phyloP scores from a whole-genome alignment of 2,113 vertebrate species.

The Columbina picui region DNA sequence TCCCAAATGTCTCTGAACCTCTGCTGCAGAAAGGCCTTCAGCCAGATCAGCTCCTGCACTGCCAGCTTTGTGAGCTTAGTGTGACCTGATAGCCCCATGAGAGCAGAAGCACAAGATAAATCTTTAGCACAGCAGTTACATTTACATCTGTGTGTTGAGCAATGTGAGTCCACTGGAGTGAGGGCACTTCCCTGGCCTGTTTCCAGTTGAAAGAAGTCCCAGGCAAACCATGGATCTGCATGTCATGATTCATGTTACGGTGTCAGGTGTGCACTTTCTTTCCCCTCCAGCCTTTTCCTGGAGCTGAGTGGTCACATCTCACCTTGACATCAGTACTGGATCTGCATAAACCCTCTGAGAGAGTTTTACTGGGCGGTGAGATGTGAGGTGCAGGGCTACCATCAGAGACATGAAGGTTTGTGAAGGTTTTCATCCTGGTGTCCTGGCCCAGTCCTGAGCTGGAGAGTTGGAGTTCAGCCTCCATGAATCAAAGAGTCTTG shows the following conservation, averaged over 20 bases:
- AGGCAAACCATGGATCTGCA: background rate
- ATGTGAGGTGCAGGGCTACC: background rate
- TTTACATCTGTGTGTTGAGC: background rate
- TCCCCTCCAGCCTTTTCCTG: background rate
- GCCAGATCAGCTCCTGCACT: background rate
- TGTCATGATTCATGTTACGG: background rate
- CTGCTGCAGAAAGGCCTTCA: background rate
- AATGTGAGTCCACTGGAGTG: background rate
- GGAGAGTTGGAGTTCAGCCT: constrained; percentile 5
- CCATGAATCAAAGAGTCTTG: background rate
- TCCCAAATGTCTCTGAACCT: background rate
- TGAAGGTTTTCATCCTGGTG: background rate
- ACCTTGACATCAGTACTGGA: background rate
- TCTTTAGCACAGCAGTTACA: background rate
- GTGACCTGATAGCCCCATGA: background rate
- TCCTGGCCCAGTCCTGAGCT: background rate
- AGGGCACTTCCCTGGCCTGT: background rate
- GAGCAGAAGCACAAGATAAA: background rate
- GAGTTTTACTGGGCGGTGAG: background rate
- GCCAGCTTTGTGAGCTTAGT: background rate
- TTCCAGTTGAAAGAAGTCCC: background rate
- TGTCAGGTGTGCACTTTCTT: background rate
- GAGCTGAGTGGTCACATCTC: background rate
- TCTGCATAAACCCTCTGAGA: background rate
- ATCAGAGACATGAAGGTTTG: background rate